Percentiles rank a stretch among this genome's conserved stretches.
These are phyloP conservation scores for Micromussa lordhowensis DNA, from an alignment of 92 coral and sea anemone species.

Conservation along the genomic window DNA sequence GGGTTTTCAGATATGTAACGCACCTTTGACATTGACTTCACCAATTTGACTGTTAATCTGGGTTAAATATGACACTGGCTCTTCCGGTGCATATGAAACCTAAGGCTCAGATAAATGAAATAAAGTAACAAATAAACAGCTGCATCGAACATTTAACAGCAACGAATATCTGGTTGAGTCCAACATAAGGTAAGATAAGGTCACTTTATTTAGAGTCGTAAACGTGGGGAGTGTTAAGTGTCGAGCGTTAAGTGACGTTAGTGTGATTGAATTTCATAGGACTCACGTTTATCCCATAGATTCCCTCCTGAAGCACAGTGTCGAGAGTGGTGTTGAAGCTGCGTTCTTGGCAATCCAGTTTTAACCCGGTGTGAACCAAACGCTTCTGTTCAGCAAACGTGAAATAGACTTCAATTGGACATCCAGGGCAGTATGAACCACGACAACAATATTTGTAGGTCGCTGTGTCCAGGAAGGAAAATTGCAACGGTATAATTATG, in stretches of 20 bases:
- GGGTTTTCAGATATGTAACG: background rate
- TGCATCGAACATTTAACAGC: too few relatives aligned
- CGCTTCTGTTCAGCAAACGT: slow-evolving; percentile 41
- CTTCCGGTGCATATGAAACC: slow-evolving; percentile 3
- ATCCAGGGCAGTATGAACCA: slow-evolving; percentile 70
- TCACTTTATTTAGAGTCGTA: too few relatives aligned
- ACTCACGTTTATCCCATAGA: slow-evolving; percentile 53
- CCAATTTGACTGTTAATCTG: slow-evolving; percentile 9
- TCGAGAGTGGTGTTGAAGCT: slow-evolving; percentile 41
- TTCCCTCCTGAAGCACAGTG: slow-evolving; percentile 62
- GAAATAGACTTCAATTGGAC: slow-evolving; percentile 57
- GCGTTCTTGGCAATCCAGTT: slow-evolving; percentile 58
- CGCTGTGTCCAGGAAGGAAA: slow-evolving; percentile 19
- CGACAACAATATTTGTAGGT: slow-evolving; percentile 73
- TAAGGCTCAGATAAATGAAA: background rate
- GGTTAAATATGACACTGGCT: background rate
- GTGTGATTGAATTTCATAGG: background rate
- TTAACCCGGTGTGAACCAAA: slow-evolving; percentile 58
- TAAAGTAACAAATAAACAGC: too few relatives aligned
- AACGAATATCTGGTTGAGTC: too few relatives aligned
- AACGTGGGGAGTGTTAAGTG: too few relatives aligned
- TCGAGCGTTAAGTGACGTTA: too few relatives aligned
- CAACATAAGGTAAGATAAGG: too few relatives aligned
- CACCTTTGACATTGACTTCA: slow-evolving; percentile 32
- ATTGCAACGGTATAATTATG: background rate